Evolutionary conservation across 1,140 invertebrate genomes (phyloP), one percentile per base, ranked within the genome.

Genomic region (Lutraria rhynchaena): DNA sequence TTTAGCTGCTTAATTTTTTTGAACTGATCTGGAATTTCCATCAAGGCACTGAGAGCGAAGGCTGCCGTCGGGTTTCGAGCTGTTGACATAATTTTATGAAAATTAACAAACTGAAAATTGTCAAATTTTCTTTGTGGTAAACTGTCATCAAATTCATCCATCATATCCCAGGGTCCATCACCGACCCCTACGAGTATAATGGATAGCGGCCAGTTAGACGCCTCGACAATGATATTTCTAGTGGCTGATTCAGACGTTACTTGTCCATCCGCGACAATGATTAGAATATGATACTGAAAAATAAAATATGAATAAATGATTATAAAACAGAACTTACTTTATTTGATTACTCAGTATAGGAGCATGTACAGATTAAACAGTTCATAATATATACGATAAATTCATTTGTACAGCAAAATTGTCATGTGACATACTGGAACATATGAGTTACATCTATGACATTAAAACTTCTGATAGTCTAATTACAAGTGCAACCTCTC

Each of bases 111-210:
- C 70, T 93, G 93, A 84, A 94, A 93, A 84, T 94, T 94, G 85
- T 94, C 93, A 90, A 94, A 94, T 41, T 90, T 87, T 65, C 93
- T 82, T 81, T 90, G 89, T 0, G 93, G 92, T 9, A 94, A 83
- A 2, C 88, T 89, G 60, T 94, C 92, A 76, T 94, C 93, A 83
- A 93, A 94, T 61, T 93, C 91, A 46, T 91, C 87, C 92, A 94
- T 93, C 83, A 89, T 92, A 33, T 92, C 90, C 93, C 93, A 94
- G 0, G 93, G 93, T n/a, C 93, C 93, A 83, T 94, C 94, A 11
- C 94, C 94, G n/a, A 90, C 93, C 0, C 94, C 94, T 9, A 94
- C 92, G 19, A 94, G 91, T 63, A 94, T 93, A 53, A 94, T 94
- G 27, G 93, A 93, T 29, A 94, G 86, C 1, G 94, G 93, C 53